Base-by-base conservation (phyloP, 2,113 vertebrate genomes). In the Marcusenius ussheri region DNA sequence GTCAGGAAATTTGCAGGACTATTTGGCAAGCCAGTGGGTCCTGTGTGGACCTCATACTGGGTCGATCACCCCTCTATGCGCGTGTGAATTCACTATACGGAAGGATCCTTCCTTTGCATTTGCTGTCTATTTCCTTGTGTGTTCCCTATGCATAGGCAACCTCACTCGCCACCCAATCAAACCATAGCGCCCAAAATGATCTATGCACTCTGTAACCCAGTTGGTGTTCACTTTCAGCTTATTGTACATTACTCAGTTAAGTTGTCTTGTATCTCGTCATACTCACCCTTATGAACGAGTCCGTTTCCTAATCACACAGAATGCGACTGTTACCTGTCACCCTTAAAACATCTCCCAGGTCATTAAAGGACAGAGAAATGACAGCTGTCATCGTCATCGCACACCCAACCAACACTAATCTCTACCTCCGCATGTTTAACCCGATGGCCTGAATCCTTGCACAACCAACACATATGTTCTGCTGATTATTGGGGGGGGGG, bases 81-180 rank as follows among this genome's bases (percentile, higher is more conserved):
- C 0, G 11, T 11, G 9, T 58, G 31, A 95, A 95, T 96, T 66
- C 8, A 3, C n/a, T 95, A 95, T 96, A 95, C 91, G 92, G 92
- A 92, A 92, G 88, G 85, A 91, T 87, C 24, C 31, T 62, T 91
- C 92, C 94, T 49, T 85, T 85, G 83, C 96, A 97, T 97, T 98
- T 96, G 95, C 97, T 96, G 96, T 97, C 95, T 96, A 95, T 95
- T 96, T 95, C 96, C 96, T 96, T 96, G 96, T 96, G 96, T 96
- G 96, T 95, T 89, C 89, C 53, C 90, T 31, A 85, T 77, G 46
- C 47, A 70, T 66, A 88, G 87, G 56, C 87, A 47, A 70, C 83
- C 91, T 90, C 74, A 80, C 88, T 92, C 92, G 89, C 91, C 88
- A 90, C 89, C 19, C 91, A 80, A 10, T 80, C 74, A 80, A 80